These are phyloP conservation scores for Aix galericulata DNA, from an alignment of 2,113 vertebrate genomes.

Conservation along the genomic window DNA sequence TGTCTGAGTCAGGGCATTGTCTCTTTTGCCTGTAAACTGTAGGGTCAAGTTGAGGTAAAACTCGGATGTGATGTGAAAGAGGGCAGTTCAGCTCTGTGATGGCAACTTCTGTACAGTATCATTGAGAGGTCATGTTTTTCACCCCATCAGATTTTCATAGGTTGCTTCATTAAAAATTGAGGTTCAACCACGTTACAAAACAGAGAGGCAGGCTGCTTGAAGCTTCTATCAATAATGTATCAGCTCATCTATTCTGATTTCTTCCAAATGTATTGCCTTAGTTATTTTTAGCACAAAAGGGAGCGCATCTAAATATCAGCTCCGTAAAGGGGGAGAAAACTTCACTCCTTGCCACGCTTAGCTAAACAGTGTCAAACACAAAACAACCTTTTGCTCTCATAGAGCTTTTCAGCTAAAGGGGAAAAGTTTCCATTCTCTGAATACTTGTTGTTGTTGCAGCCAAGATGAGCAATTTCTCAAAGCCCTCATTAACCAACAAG, in stretches of 20 bases:
- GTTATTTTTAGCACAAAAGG: constrained; percentile 79
- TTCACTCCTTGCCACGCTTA: constrained; percentile 36
- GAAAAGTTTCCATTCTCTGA: constrained; percentile 22
- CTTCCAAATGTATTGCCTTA: constrained; percentile 69
- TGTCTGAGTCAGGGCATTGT: constrained; percentile 77
- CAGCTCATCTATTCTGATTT: constrained; percentile 71
- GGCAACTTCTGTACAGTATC: constrained; percentile 46
- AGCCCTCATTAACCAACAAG: constrained; percentile 19
- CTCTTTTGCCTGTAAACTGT: constrained; percentile 37
- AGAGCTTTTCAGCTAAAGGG: constrained; percentile 18
- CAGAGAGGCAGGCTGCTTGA: constrained; percentile 69
- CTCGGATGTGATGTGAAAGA: constrained; percentile 24
- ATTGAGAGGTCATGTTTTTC: constrained; percentile 66
- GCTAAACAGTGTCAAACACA: constrained; percentile 27
- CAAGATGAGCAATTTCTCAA: constrained; percentile 37
- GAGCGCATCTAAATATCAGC: constrained; percentile 50
- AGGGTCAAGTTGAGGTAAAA: constrained; percentile 74
- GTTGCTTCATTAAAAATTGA: constrained; percentile 78
- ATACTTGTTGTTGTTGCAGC: constrained; percentile 13
- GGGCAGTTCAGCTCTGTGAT: not conserved
- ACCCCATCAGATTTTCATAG: constrained; percentile 70
- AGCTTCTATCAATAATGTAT: constrained; percentile 78
- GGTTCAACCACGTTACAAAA: constrained; percentile 66
- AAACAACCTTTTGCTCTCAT: constrained; percentile 3
- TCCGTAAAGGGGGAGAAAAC: constrained; percentile 49